Evolutionary conservation across 2,888 invertebrate species (phyloP), one percentile per base, ranked within the genome.

Genomic region (Agonopterix subpropinquella): DNA sequence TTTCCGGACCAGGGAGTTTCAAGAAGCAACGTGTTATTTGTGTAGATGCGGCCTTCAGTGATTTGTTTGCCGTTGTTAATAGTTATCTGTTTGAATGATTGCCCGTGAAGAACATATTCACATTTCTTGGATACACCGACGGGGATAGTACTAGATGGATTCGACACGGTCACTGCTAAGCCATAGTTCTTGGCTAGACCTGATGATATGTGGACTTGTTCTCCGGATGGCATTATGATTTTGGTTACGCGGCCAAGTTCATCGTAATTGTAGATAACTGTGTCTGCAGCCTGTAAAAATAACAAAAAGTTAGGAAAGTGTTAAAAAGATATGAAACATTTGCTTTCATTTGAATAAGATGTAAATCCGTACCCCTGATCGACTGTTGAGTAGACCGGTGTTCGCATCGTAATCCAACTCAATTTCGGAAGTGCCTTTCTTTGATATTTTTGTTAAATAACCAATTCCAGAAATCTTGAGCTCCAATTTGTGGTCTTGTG

Each of bases 381-480:
- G 90, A 64, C 95, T 96, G 59, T 95, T 94, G 28, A 98, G 89
- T 53, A 98, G 89, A 11, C 97, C 98, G 9, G 94, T 93, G 59
- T 94, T 94, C 60, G 95, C 94, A 73, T 98, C 96, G 70, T 98
- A 98, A 70, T 96, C 96, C 70, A 98, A 83, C 75, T 95, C 94
- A 53, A 96, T 95, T 73, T 96, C 96, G 28, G 95, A 93, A 60
- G 95, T 92, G 51, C 97, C 97, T 67, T 96, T 96, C 70, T 97
- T 96, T 13, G 94, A 92, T 62, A 98, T 91, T 76, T 94, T 95
- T 42, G 96, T 95, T 62, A 98, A 91, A 67, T 96, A 95, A 42
- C 97, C 97, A 64, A 97, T 95, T 52, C 97, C 97, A 56, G 97
- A 97, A 80, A 98, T 96, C 77, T 95, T 95, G 51, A 98, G 89